Percentiles rank a stretch among this genome's conserved stretches.
These are phyloP conservation scores for Zoanthus solanderi DNA, from an alignment of 92 coral and sea anemone genomes.

Conservation along the genomic window DNA sequence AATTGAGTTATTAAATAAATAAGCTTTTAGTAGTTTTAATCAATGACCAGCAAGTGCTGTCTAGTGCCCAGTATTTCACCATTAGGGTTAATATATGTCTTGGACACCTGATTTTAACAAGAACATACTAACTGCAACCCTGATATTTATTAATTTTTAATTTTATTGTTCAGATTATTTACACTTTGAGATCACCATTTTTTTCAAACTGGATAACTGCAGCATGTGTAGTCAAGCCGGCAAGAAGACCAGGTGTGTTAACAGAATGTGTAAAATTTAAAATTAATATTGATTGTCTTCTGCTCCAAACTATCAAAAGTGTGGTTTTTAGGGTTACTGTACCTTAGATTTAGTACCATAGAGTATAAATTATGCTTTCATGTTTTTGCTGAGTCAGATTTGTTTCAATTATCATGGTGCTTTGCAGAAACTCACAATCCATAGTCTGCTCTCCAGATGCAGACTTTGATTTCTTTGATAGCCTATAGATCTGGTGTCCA, in stretches of 20 bases:
- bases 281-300: background rate
- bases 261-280: background rate
- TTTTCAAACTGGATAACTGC: conserved; percentile 95
- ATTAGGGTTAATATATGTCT: too few species aligned
- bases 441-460: too few species aligned
- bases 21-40: too few species aligned
- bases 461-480: too few species aligned
- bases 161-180: conserved; percentile 67
- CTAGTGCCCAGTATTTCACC: too few species aligned
- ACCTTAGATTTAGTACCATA: background rate
- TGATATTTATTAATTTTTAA: background rate
- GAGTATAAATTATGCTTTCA: background rate
- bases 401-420: too few species aligned
- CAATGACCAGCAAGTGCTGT: too few species aligned
- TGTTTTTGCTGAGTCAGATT: background rate
- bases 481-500: too few species aligned
- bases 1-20: too few species aligned
- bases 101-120: too few species aligned
- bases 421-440: too few species aligned
- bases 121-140: background rate
- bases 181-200: conserved; percentile 85
- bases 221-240: conserved; percentile 96
- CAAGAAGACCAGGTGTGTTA: conserved; percentile 89
- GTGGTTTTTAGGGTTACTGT: background rate
- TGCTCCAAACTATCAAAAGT: background rate